A percentile compares a stretch with the other conserved stretches of the same genome.
Conservation (phyloP, 92 coral and sea anemone genomes). For the Pocillopora grandis region DNA sequence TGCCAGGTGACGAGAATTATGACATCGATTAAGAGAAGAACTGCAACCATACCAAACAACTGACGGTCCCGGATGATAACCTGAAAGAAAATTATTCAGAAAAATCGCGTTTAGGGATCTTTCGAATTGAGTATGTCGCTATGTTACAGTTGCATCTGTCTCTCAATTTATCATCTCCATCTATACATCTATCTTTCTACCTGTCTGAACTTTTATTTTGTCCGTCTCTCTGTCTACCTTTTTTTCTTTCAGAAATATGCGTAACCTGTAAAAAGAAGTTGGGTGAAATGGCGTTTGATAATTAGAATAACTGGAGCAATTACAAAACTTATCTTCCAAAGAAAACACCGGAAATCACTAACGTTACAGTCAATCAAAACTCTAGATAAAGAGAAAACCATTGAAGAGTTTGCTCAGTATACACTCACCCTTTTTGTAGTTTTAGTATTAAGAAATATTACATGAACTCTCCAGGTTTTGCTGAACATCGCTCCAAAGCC, state of each 20-base stretch:
- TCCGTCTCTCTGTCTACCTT: background rate
- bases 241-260: too few species aligned
- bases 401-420: background rate
- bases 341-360: too few species aligned
- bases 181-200: background rate
- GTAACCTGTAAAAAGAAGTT: too few species aligned
- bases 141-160: background rate
- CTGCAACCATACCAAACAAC: conserved; percentile 63
- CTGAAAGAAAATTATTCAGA: conserved; percentile 14
- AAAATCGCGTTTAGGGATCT: background rate
- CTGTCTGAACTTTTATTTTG: background rate
- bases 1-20: conserved; percentile 70
- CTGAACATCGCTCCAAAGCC: conserved; percentile 94
- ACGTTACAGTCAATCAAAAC: background rate
- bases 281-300: too few species aligned
- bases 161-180: too few species aligned
- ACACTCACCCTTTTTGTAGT: conserved; percentile 50
- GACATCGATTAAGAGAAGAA: conserved; percentile 61
- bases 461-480: conserved; percentile 90
- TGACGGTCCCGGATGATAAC: conserved; percentile 68
- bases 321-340: too few species aligned
- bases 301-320: too few species aligned
- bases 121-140: background rate
- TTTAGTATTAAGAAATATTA: conserved; percentile 59
- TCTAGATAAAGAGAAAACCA: background rate